These are phyloP conservation scores for Bactericera cockerelli DNA, from an alignment of 1,140 invertebrate species.

Conservation along the genomic window DNA sequence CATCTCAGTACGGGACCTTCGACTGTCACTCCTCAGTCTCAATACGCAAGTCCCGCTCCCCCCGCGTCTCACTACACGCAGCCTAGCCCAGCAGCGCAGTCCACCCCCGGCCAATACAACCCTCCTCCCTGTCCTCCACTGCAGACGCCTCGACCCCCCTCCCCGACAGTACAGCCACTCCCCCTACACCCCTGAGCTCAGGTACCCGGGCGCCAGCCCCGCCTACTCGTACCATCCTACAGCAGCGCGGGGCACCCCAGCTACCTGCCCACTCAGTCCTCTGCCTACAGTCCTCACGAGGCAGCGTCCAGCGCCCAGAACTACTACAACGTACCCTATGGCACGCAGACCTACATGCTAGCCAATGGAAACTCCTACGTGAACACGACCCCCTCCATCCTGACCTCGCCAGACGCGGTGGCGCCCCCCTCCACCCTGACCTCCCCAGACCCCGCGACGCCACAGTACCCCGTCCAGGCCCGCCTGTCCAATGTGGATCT, in stretches of 20 bases:
- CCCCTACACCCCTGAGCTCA: not conserved
- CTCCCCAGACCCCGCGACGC: not conserved
- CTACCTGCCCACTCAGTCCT: not conserved
- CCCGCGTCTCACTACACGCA: too few relatives aligned
- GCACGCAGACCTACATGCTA: not conserved
- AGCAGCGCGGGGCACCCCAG: not conserved
- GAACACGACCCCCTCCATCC: not conserved
- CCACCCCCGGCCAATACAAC: too few relatives aligned
- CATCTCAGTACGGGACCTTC: too few relatives aligned
- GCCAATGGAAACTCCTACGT: not conserved
- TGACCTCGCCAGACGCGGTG: not conserved
- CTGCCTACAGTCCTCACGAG: not conserved
- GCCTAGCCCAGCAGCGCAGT: too few relatives aligned
- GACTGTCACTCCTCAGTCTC: too few relatives aligned
- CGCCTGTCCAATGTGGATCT: slow-evolving; percentile 56
- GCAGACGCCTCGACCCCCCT: too few relatives aligned
- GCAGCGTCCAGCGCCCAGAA: not conserved
- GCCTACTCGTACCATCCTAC: not conserved
- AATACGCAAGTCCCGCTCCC: too few relatives aligned
- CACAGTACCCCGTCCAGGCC: not conserved
- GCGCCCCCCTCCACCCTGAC: not conserved
- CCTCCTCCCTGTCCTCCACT: too few relatives aligned
- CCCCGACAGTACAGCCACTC: too few relatives aligned
- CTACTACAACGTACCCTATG: slow-evolving; percentile 1
- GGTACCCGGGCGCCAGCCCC: not conserved